Base-by-base conservation (phyloP, 2,113 vertebrate genomes). In the Chitala chitala region DNA sequence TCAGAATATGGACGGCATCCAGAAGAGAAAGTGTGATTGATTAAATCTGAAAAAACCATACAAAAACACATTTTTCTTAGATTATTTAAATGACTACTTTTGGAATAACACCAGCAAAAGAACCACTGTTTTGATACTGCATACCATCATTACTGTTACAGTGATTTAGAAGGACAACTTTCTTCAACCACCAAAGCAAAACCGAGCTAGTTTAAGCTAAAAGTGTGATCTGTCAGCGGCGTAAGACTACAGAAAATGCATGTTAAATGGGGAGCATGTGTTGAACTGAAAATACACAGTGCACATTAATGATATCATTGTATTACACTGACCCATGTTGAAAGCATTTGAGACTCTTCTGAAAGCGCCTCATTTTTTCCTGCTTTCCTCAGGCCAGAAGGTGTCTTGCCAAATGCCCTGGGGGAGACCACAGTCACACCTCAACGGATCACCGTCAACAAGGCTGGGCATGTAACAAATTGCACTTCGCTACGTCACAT, bases 381-480 rank as follows among this genome's bases (percentile, higher is more conserved):
- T 48, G 24, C 46, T 38, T 46, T 29, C 15, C 40, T 42, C 4
- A 46, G 15, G 40, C 38, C 38, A 42, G 36, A 65, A 65, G 86
- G 61, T 38, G 17, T 69, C 26, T 85, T 82, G 82, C 80, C 82
- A 85, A 84, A 86, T 85, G 86, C 81, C 81, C 84, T 84, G 76
- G 81, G 84, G 78, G 84, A 84, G 81, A 86, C 82, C 72, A 75
- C 77, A 78, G 84, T 88, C 87, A 85, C 85, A 84, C 80, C 82
- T 88, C 85, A 81, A 82, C 82, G 83, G 79, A 80, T 87, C 85
- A 81, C 82, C 85, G 85, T 82, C 84, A 80, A 86, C 84, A 85
- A 84, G 83, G 83, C 87, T 77, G 77, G 77, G 82, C 82, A 85
- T 82, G 82, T 81, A 84, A 86, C 80, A 86, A 84, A 86, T 88